Base-by-base conservation (phyloP, 2,113 vertebrate genomes). In the Daubentonia madagascariensis region DNA sequence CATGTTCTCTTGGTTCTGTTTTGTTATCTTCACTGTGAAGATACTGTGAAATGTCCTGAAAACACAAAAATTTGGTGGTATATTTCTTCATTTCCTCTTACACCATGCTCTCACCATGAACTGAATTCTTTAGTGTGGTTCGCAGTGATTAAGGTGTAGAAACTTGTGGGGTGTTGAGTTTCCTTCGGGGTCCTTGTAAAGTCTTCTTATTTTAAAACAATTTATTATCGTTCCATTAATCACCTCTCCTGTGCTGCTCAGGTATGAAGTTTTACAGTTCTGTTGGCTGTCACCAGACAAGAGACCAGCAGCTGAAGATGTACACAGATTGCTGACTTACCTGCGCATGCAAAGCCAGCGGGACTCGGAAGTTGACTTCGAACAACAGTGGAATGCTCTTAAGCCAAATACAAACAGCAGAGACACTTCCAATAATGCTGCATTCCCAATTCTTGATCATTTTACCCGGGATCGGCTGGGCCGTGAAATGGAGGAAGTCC, bases 261-360 rank as follows among this genome's bases (percentile, higher is more conserved):
- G 99, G 99, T 99, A 99, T 75, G 99, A 99, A 98, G 99, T 99
- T 59, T 97, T 99, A 75, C 99, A 99, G 98, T 99, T 99, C 98
- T 99, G 99, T 65, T 99, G 99, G 99, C 98, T 99, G 63, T 98
- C 99, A 32, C 98, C 99, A 78, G 99, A 99, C 93, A 99, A 99
- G 98, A 99, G 99, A 67, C 99, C 99, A 0, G 99, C 99, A 0
- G 99, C 99, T 1, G 99, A 99, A 84, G 99, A 99, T 76, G 99
- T 99, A 35, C 99, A 99, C 70, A 99, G 99, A 43, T 98, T 99
- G 92, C 97, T 99, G 23, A 99, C 99, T 48, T 99, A 99, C 95
- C 99, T 99, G 81, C 99, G 99, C 81, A 99, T 99, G 99, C 99
- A 99, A 93, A 99, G 99, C 97, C 99, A 99, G 91, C 99, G 99